These are phyloP conservation scores for Podarcis raffonei DNA, from an alignment of 2,113 vertebrate species.

Conservation along the genomic window DNA sequence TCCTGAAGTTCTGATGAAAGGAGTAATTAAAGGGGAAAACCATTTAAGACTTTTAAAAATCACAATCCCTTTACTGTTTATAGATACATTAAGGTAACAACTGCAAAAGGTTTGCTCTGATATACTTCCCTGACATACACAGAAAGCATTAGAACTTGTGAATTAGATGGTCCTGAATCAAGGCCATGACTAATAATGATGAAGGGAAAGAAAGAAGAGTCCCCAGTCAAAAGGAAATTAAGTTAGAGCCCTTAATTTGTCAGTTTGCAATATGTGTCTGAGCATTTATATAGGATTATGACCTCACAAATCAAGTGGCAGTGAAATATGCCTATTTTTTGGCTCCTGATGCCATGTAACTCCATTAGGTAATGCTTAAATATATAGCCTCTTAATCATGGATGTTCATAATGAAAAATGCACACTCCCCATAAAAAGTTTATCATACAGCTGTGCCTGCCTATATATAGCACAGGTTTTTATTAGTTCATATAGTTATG, in stretches of 20 bases:
- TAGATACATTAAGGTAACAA: not conserved
- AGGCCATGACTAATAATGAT: slow-evolving; percentile 8
- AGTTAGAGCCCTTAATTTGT: slow-evolving; percentile 51
- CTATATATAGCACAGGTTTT: slow-evolving; percentile 55
- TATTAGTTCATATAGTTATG: slow-evolving; percentile 53
- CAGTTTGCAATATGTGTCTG: slow-evolving; percentile 50
- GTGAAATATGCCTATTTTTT: slow-evolving; percentile 47
- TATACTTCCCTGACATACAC: not conserved
- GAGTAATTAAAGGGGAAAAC: slow-evolving; percentile 6
- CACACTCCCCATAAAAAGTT: slow-evolving; percentile 43
- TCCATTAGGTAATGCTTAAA: slow-evolving; percentile 66
- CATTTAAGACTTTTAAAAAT: slow-evolving; percentile 11
- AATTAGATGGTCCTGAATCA: not conserved
- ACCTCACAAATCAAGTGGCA: slow-evolving; percentile 49
- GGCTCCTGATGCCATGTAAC: slow-evolving; percentile 38
- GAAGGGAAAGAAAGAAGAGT: slow-evolving; percentile 26
- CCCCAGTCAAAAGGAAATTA: slow-evolving; percentile 53
- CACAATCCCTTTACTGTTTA: slow-evolving; percentile 33
- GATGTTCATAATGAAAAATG: slow-evolving; percentile 68
- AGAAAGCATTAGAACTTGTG: slow-evolving; percentile 25
- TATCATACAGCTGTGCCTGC: slow-evolving; percentile 33
- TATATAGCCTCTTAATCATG: slow-evolving; percentile 66
- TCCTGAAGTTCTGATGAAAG: not conserved
- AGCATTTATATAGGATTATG: slow-evolving; percentile 53
- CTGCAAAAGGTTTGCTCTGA: slow-evolving; percentile 30